Evolutionary conservation across 2,113 vertebrate species (phyloP).

Genomic region (Protobothrops flavoviridis): DNA sequence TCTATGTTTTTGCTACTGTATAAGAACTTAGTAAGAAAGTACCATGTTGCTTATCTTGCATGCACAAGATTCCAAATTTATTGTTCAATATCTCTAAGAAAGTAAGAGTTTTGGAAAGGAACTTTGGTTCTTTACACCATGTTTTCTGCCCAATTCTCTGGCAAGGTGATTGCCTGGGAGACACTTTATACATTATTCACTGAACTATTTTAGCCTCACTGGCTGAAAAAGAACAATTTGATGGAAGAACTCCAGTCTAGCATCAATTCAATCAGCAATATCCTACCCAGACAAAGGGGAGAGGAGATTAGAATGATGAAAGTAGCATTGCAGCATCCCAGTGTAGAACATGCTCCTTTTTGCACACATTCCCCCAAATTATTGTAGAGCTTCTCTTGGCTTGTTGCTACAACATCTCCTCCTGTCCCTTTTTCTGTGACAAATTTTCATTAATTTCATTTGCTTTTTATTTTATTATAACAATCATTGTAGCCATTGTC

Average conservation of each 20-base stretch:
- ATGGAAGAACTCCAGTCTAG: not conserved
- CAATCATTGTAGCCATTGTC: too few relatives aligned
- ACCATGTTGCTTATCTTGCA: not conserved
- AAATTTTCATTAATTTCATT: not conserved
- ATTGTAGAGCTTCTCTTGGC: not conserved
- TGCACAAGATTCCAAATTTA: not conserved
- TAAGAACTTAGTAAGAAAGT: not conserved
- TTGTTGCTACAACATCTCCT: not conserved
- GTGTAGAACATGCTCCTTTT: not conserved
- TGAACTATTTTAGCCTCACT: not conserved
- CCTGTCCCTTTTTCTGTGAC: not conserved
- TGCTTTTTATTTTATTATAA: not conserved
- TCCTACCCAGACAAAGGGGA: not conserved
- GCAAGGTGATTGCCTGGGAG: not conserved
- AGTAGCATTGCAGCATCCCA: not conserved
- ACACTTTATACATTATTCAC: not conserved
- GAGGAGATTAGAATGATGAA: not conserved
- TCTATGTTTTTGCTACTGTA: not conserved
- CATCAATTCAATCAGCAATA: not conserved
- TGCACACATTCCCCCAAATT: not conserved
- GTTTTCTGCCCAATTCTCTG: not conserved
- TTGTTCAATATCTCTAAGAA: not conserved
- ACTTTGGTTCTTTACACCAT: not conserved
- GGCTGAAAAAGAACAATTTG: not conserved
- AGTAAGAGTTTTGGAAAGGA: not conserved